Base-by-base conservation (phyloP, 64 coral and sea anemone species). In the Montipora sp. region DNA sequence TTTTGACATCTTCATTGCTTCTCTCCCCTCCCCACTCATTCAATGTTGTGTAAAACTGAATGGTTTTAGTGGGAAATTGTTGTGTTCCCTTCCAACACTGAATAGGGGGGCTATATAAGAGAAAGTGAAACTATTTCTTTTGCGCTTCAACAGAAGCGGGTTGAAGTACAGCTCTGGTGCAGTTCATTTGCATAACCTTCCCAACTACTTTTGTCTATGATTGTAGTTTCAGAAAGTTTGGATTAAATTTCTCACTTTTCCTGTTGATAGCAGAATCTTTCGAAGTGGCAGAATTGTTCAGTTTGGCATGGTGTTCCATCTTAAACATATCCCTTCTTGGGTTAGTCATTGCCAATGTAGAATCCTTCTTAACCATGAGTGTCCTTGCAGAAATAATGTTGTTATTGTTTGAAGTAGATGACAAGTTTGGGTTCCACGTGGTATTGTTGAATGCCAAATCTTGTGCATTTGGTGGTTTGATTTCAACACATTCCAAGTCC, bases 381-480 rank as follows among this genome's bases (percentile, higher is more conserved):
- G 65, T 3, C 19, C 19, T 48, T n/a, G 16, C 19, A 4, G 65
- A 50, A 71, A 49, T 85, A 15, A 19, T 36, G 20, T 60, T 81
- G 22, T 8, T 71, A 49, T 19, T 44, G 23, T 47, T 12, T 46
- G 74, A 76, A 11, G 74, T 2, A 46, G 10, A 11, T 19, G 44
- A 70, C 67, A 4, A 47, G 3, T 15, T 70, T 70, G 7, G 16
- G 45, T 67, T 51, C 82, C 47, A 51, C 1, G 18, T 8, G 50
- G 7, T 3, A 71, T 6, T 51, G 8, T 63, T 48, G 8, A 68
- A 67, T 83, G 46, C 60, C 9, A 71, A 2, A 5, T 45, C 68
- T n/a, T 14, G 7, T n/a, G 24, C 47, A 23, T 67, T 67, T 83
- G 80, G 50, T 72, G 21, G 87, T 89, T 89, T 66, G 27, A 89